A percentile compares a stretch with the other conserved stretches of the same genome.
These are phyloP conservation scores for Fratercula arctica DNA, from an alignment of 2,797 vertebrate genomes.

Conservation along the genomic window DNA sequence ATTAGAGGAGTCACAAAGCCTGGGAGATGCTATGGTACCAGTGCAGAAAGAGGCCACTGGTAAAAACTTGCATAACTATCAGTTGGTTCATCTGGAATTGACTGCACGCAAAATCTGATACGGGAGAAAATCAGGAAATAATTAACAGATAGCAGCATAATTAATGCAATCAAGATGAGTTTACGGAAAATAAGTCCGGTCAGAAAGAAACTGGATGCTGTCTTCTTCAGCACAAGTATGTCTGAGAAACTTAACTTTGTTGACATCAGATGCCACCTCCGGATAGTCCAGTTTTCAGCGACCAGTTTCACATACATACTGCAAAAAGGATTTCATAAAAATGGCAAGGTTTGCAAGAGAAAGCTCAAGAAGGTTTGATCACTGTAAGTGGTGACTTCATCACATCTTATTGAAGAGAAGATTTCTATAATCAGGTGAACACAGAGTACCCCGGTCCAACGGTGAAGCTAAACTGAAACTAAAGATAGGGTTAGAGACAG, in stretches of 20 bases:
- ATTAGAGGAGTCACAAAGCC: background rate
- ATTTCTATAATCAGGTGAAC: background rate
- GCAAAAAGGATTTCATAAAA: background rate
- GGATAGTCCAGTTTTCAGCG: background rate
- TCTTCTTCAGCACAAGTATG: background rate
- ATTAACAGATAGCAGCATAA: slow-evolving; percentile 60
- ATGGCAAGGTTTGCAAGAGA: background rate
- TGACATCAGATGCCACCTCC: background rate
- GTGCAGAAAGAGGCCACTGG: background rate
- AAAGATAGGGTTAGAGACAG: background rate
- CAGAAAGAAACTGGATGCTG: background rate
- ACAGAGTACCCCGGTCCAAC: background rate
- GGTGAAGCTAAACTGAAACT: background rate
- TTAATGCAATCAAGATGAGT: slow-evolving; percentile 57
- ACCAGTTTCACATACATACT: background rate
- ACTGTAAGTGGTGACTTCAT: background rate
- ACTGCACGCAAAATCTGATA: slow-evolving; percentile 40
- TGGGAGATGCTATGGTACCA: background rate
- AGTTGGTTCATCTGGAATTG: slow-evolving; percentile 31
- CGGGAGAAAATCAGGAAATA: slow-evolving; percentile 53
- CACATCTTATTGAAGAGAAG: background rate
- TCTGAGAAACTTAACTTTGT: background rate
- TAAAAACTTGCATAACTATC: background rate
- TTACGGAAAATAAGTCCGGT: slow-evolving; percentile 14
- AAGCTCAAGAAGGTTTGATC: background rate